A percentile compares a stretch with the other conserved stretches of the same genome.
Conservation (phyloP, 2,797 vertebrate genomes). For the Pseudotriccus pelzelni region DNA sequence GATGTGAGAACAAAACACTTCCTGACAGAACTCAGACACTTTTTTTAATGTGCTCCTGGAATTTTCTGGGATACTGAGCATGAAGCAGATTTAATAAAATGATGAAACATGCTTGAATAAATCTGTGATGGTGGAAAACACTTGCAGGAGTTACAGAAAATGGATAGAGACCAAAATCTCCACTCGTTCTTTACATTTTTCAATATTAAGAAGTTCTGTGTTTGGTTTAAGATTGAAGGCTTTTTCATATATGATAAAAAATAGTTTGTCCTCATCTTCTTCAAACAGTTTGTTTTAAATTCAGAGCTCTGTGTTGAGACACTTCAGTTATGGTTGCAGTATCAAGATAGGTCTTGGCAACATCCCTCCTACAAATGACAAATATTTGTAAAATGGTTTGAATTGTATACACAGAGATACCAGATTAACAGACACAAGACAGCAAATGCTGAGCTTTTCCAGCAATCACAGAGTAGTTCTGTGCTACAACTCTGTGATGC, state of each 20-base stretch:
- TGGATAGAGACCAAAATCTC: neutral
- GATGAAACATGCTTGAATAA: neutral
- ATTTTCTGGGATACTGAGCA: neutral
- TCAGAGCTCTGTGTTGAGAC: neutral
- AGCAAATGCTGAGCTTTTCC: conserved; percentile 47
- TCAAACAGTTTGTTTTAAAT: conserved; percentile 37
- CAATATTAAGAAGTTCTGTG: neutral
- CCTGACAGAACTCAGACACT: neutral
- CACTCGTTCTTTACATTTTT: neutral
- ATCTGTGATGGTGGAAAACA: neutral
- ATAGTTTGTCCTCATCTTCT: neutral
- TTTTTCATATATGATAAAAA: neutral
- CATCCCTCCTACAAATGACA: conserved; percentile 27
- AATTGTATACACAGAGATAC: conserved; percentile 37
- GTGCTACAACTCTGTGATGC: conserved; percentile 10
- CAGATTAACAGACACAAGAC: conserved; percentile 39
- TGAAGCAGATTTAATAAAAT: neutral
- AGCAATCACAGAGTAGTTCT: neutral
- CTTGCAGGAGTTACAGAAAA: neutral
- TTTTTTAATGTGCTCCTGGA: neutral
- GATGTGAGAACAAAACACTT: neutral
- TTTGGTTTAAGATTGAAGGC: neutral
- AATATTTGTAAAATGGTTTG: conserved; percentile 62
- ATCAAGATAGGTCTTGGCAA: conserved; percentile 40
- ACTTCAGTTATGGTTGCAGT: neutral